phyloP scores from a whole-genome alignment of 2,113 vertebrate genomes.

The Hypomesus transpacificus region DNA sequence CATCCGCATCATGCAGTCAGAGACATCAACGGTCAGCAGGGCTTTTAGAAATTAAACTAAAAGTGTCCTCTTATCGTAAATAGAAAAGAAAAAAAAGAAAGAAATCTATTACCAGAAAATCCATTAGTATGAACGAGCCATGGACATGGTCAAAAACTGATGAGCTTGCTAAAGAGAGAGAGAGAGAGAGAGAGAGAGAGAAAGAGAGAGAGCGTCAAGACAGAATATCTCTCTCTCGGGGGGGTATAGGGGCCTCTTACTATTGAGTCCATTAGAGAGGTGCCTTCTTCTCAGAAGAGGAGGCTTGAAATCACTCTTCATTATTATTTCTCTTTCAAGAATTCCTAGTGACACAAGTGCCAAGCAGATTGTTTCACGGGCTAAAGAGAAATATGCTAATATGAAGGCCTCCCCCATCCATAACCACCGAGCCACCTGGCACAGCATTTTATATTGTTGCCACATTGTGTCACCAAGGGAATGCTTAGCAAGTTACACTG shows the following conservation, averaged over 20 bases:
- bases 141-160: slow-evolving; percentile 56
- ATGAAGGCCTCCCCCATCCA: background rate
- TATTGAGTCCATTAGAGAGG: slow-evolving; percentile 46
- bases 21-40: slow-evolving; percentile 50
- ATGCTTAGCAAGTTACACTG: too few species aligned
- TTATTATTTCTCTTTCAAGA: slow-evolving; percentile 25
- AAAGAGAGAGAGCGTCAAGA: too few species aligned
- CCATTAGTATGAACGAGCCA: slow-evolving; percentile 52
- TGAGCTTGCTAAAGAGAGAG: slow-evolving; percentile 42
- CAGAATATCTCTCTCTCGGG: too few species aligned
- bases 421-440: background rate
- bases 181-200: too few species aligned
- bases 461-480: too few species aligned
- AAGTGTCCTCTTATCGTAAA: slow-evolving; percentile 53
- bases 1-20: slow-evolving; percentile 28
- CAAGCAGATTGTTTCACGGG: slow-evolving; percentile 1
- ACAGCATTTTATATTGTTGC: too few species aligned
- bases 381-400: background rate
- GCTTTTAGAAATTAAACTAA: slow-evolving; percentile 49
- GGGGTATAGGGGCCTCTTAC: too few species aligned
- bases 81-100: slow-evolving; percentile 23
- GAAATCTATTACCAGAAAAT: slow-evolving; percentile 55
- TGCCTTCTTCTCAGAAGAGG: slow-evolving; percentile 34
- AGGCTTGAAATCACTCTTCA: slow-evolving; percentile 27
- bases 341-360: slow-evolving; percentile 25